phyloP scores from a whole-genome alignment of 2,113 vertebrate species.

The Malurus elegans region DNA sequence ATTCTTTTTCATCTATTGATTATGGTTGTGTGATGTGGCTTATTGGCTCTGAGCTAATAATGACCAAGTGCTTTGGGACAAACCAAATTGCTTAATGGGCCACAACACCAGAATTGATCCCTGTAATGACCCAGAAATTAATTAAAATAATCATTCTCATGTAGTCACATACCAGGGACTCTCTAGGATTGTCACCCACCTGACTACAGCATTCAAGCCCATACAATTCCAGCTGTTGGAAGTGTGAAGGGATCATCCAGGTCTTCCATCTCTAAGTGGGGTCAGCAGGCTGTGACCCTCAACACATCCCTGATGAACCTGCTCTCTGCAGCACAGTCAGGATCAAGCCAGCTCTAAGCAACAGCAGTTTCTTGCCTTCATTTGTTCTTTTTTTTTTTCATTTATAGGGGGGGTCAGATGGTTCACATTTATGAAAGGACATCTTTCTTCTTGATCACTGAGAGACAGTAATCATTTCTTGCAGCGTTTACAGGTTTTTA shows the following conservation, averaged over 20 bases:
- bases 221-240: not conserved
- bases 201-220: not conserved
- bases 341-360: not conserved
- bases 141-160: not conserved
- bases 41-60: slow-evolving; percentile 44
- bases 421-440: not conserved
- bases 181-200: not conserved
- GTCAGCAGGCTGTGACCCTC: not conserved
- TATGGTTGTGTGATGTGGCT: not conserved
- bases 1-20: slow-evolving; percentile 19
- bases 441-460: not conserved
- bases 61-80: not conserved
- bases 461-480: not conserved
- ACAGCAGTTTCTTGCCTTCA: rapidly evolving
- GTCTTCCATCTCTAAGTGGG: not conserved
- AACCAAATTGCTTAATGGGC: slow-evolving; percentile 18
- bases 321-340: not conserved
- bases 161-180: not conserved
- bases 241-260: not conserved
- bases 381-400: not conserved
- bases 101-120: slow-evolving; percentile 5
- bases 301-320: rapidly evolving
- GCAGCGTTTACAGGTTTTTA: not conserved
- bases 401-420: not conserved
- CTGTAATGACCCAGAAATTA: slow-evolving; percentile 27